A percentile compares a stretch with the other conserved stretches of the same genome.
Conservation (phyloP, 2,113 vertebrate species). For the Hemiprocne comata region DNA sequence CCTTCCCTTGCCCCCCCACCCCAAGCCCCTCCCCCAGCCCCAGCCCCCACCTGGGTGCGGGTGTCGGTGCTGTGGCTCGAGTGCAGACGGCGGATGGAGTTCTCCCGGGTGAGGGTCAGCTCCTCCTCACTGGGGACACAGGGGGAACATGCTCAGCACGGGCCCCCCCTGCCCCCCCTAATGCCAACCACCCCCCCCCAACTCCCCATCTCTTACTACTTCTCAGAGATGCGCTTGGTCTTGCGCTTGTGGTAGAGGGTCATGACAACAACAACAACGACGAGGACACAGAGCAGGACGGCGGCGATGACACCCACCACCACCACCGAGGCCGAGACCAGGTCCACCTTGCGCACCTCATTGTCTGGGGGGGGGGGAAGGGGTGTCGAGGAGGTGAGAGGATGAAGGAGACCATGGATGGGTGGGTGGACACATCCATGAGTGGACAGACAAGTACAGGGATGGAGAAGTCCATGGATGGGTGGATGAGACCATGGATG, state of each 20-base stretch:
- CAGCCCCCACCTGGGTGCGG: constrained; percentile 75
- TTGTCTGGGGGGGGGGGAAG: not conserved
- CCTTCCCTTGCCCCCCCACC: too few relatives aligned
- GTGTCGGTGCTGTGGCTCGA: constrained; percentile 82
- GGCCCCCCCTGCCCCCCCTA: accelerated
- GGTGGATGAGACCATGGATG: too few relatives aligned
- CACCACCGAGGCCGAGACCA: constrained; percentile 79
- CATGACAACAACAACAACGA: constrained; percentile 83
- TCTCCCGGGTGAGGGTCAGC: constrained; percentile 83
- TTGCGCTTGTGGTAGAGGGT: constrained; percentile 81
- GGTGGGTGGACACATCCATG: not conserved
- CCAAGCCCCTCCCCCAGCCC: not conserved
- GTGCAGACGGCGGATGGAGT: constrained; percentile 87
- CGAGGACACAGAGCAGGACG: constrained; percentile 79
- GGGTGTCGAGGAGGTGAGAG: not conserved
- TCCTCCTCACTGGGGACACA: constrained; percentile 82
- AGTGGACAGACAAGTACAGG: not conserved
- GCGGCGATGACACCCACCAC: constrained; percentile 78
- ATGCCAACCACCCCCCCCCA: too few relatives aligned
- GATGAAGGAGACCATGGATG: not conserved
- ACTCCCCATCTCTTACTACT: constrained; percentile 76
- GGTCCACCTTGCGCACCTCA: not conserved
- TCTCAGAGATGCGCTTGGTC: constrained; percentile 82
- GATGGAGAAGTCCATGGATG: not conserved
- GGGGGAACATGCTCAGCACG: not conserved